These are phyloP conservation scores for Serripes groenlandicus DNA, from an alignment of 2,888 invertebrate species.

Conservation along the genomic window DNA sequence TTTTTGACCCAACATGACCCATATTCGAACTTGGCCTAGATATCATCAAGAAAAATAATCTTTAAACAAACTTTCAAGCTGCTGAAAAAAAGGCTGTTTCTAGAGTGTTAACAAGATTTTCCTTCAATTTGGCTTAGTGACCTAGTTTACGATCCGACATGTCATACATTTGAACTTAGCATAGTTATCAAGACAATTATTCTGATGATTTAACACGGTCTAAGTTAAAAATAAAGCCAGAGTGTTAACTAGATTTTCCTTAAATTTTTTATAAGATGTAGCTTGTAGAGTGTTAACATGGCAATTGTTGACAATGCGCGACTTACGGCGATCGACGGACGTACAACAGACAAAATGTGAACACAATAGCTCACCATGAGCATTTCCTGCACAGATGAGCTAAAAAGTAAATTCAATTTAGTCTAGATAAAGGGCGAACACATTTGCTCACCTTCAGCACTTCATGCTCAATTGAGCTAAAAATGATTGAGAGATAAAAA, in stretches of 20 bases:
- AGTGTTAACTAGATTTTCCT: too few species aligned
- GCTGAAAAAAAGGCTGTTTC: neutral
- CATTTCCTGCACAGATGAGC: neutral
- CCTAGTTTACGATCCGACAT: neutral
- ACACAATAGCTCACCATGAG: neutral
- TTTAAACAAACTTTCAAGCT: neutral
- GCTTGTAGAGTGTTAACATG: too few species aligned
- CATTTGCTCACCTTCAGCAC: neutral
- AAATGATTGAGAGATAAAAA: neutral
- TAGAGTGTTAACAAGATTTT: neutral
- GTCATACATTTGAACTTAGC: neutral
- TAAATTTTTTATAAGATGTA: too few species aligned
- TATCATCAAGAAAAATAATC: neutral
- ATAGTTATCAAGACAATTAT: neutral
- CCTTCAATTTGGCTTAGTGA: neutral
- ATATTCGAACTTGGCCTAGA: neutral
- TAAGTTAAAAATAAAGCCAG: too few species aligned
- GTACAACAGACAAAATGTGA: neutral
- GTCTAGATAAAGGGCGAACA: too few species aligned
- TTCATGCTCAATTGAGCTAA: neutral
- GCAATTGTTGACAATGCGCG: too few species aligned
- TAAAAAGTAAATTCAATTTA: neutral
- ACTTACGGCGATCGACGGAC: too few species aligned
- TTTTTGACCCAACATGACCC: neutral
- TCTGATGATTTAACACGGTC: neutral